phyloP scores from a whole-genome alignment of 2,888 invertebrate genomes.

The Zygaena filipendulae region DNA sequence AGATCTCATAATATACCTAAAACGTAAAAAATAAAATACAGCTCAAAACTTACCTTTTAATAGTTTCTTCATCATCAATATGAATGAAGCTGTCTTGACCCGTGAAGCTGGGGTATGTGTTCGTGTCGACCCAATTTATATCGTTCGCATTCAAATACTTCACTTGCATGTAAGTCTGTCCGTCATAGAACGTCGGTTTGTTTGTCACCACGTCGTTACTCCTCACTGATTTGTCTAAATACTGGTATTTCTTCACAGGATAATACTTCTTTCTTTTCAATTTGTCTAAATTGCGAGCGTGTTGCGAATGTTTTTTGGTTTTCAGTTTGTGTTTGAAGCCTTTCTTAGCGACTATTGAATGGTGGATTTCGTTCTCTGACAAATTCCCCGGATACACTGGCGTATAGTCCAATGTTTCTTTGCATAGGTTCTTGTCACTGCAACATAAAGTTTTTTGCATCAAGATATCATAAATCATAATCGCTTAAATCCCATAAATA shows the following conservation, averaged over 20 bases:
- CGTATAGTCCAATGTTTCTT: slow-evolving; percentile 31
- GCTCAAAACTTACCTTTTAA: slow-evolving; percentile 86
- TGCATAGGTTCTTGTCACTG: slow-evolving; percentile 37
- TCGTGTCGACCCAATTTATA: slow-evolving; percentile 52
- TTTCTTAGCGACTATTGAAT: slow-evolving; percentile 49
- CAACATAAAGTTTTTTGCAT: slow-evolving; percentile 17
- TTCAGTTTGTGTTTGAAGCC: slow-evolving; percentile 44
- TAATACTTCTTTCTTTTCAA: slow-evolving; percentile 42
- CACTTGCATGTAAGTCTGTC: slow-evolving; percentile 58
- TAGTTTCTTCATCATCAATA: slow-evolving; percentile 87
- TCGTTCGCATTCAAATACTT: slow-evolving; percentile 52
- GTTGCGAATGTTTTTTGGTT: slow-evolving; percentile 34
- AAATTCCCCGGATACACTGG: slow-evolving; percentile 35
- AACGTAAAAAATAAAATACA: no score
- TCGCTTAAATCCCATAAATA: no score
- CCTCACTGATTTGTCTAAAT: slow-evolving; percentile 23
- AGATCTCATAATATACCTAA: no score
- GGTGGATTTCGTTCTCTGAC: slow-evolving; percentile 37
- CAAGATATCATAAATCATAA: no score
- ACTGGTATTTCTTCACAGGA: slow-evolving; percentile 34
- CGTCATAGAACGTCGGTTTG: slow-evolving; percentile 38
- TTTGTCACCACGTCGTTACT: slow-evolving; percentile 39
- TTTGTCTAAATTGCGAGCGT: slow-evolving; percentile 27
- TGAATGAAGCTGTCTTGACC: slow-evolving; percentile 89
- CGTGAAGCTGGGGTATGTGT: slow-evolving; percentile 78